These are phyloP conservation scores for Spongilla lacustris DNA, from an alignment of 37 sponge, comb jelly and placozoan species.

Conservation along the genomic window DNA sequence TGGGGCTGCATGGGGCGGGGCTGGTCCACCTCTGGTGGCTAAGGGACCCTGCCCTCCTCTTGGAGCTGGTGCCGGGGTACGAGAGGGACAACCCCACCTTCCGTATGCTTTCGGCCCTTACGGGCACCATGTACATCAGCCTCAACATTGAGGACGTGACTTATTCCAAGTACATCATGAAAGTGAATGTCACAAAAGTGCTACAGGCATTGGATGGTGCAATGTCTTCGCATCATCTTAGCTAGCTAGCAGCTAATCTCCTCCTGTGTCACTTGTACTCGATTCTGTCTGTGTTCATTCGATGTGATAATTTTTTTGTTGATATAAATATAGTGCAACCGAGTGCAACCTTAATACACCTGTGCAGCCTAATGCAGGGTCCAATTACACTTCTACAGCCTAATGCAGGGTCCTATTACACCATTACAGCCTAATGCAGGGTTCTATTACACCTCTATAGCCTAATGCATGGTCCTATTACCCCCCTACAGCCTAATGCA, in stretches of 20 bases:
- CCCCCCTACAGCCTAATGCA: background rate
- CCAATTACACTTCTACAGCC: background rate
- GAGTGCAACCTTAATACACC: background rate
- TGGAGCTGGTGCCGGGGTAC: slow-evolving; percentile 61
- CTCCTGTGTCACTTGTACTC: no score
- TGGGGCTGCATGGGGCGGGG: slow-evolving; percentile 83
- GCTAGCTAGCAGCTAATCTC: no score
- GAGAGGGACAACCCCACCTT: slow-evolving; percentile 59
- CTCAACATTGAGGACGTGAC: background rate
- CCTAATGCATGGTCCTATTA: background rate
- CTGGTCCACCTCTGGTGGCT: slow-evolving; percentile 84
- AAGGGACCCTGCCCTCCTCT: slow-evolving; percentile 41
- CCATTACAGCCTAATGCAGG: background rate
- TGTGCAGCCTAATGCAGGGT: background rate
- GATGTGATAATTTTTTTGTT: no score
- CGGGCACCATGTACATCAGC: slow-evolving; percentile 48
- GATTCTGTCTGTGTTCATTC: no score
- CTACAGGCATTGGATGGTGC: background rate
- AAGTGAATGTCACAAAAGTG: background rate
- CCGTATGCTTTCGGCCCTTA: slow-evolving; percentile 42
- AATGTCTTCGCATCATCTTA: background rate
- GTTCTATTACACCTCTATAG: background rate
- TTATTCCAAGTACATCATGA: background rate
- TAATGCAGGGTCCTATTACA: background rate
- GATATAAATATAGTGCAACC: no score